Evolutionary conservation across 2,113 vertebrate genomes (phyloP).

Genomic region (Nettapus auritus): DNA sequence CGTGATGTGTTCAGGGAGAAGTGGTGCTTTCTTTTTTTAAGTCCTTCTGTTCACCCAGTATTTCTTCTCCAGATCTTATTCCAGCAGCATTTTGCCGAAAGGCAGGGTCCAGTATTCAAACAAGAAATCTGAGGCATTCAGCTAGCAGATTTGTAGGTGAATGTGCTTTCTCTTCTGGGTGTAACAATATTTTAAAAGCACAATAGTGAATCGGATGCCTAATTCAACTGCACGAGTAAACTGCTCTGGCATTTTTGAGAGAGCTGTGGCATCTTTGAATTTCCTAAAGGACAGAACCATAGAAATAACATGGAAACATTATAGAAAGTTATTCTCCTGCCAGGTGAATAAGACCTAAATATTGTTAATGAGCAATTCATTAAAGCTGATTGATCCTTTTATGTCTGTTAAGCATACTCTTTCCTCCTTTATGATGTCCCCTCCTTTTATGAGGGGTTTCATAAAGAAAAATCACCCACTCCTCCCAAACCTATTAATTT

Average conservation of each 20-base stretch:
- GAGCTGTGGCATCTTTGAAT: neutral
- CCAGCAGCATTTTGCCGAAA: neutral
- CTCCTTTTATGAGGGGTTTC: neutral
- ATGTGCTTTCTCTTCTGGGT: neutral
- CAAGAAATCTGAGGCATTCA: neutral
- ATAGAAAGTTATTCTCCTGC: neutral
- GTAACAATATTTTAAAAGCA: neutral
- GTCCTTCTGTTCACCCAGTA: neutral
- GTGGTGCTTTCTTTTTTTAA: neutral
- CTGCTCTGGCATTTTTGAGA: neutral
- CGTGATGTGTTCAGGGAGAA: neutral
- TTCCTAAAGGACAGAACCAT: neutral
- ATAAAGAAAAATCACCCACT: neutral
- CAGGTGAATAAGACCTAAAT: neutral
- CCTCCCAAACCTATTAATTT: neutral
- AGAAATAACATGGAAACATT: neutral
- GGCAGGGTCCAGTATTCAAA: neutral
- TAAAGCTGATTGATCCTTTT: neutral
- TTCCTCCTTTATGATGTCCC: neutral
- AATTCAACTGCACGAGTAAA: neutral
- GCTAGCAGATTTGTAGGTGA: neutral
- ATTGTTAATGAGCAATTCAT: neutral
- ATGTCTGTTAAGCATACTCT: neutral
- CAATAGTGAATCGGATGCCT: neutral
- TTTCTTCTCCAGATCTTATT: neutral